Evolutionary conservation across 2,888 invertebrate genomes (phyloP), one percentile per base, ranked within the genome.

Genomic region (Diplazon laetatorius): DNA sequence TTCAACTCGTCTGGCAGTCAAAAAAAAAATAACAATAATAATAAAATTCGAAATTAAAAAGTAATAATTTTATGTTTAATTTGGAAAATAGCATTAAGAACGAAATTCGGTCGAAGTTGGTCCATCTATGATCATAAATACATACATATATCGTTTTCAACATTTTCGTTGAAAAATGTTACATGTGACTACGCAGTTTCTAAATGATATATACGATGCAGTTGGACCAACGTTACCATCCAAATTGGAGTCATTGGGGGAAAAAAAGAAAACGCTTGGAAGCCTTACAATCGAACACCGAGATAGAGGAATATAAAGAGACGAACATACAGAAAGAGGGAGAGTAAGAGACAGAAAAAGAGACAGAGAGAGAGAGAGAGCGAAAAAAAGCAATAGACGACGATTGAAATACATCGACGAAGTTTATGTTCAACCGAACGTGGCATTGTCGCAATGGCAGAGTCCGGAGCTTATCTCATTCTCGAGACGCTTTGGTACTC

Each of bases 371-470:
- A 69, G 20, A 35, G 72, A 72, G 25, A 37, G 57, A 37, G 44
- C 68, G 66, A 66, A 14, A 48, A 20, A 25, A 44, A 44, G 63
- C 69, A 63, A 65, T 35, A 39, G 57, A 70, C 59, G 57, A 77
- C 65, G 69, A 78, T 81, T 85, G 85, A 85, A 85, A 85, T 85
- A 84, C 85, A 85, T 85, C 84, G 82, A 82, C 83, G 82, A 82
- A 60, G 73, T 76, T 72, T 42, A 68, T 63, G 71, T 77, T 80
- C 77, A 79, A 77, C 75, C 79, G 76, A 78, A 82, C 80, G 80
- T 80, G 82, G 82, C 82, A 78, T 83, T 79, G 78, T 82, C 80
- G 76, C 57, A 71, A 81, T 82, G 82, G 72, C 65, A 42, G 22
- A 35, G 37, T 59, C 39, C 68, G 35, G 16, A 78, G 78, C 20